These are phyloP conservation scores for Anthrax anthrax DNA, from an alignment of 2,888 invertebrate genomes.

Conservation along the genomic window DNA sequence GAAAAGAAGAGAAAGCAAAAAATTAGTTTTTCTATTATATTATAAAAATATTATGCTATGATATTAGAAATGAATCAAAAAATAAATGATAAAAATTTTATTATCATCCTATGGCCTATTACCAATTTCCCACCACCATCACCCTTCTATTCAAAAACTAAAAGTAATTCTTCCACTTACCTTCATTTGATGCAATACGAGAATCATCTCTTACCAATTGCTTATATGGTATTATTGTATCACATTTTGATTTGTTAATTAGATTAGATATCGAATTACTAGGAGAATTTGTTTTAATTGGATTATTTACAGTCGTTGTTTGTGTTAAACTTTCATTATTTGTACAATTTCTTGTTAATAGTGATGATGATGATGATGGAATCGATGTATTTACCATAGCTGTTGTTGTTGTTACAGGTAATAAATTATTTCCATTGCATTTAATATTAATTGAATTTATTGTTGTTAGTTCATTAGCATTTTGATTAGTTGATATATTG, in stretches of 20 bases:
- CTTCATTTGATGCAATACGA: constrained; percentile 1
- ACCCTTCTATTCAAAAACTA: neutral
- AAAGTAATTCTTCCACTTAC: too few relatives aligned
- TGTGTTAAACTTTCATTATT: neutral
- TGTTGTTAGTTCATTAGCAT: neutral
- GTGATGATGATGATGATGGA: constrained; percentile 10
- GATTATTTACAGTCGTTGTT: neutral
- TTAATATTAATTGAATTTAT: neutral
- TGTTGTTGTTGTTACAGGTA: constrained; percentile 18
- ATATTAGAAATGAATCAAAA: too few relatives aligned
- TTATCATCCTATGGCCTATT: too few relatives aligned
- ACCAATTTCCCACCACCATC: too few relatives aligned
- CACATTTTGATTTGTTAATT: neutral
- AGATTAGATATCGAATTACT: too few relatives aligned
- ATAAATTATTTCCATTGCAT: too few relatives aligned
- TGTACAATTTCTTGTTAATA: constrained; percentile 2
- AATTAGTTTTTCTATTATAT: too few relatives aligned
- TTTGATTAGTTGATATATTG: too few relatives aligned
- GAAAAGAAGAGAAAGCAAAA: too few relatives aligned
- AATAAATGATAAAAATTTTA: too few relatives aligned
- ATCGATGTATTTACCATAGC: constrained; percentile 8
- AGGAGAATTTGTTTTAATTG: neutral
- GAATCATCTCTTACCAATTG: neutral
- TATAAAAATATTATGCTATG: too few relatives aligned
- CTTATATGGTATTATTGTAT: neutral